Base-by-base conservation (phyloP, 2,797 vertebrate genomes). In the Bovichtus variegatus region DNA sequence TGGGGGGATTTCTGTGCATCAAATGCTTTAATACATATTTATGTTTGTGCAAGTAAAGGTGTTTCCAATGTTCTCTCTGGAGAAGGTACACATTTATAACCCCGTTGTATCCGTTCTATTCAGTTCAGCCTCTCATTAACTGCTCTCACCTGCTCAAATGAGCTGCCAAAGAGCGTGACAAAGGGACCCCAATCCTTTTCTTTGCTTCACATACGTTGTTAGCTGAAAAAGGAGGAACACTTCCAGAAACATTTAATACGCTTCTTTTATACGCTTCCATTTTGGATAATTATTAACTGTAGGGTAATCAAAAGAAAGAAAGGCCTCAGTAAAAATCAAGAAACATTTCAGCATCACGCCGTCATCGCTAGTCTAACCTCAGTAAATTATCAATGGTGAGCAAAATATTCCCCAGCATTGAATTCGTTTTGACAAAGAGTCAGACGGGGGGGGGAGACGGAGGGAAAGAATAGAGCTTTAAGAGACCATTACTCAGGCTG, bases 401-500 rank as follows among this genome's bases (percentile, higher is more conserved):
- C 51, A 63, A 64, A 78, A 72, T 61, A 59, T 82, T 73, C 47
- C 41, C 43, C 15, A 25, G 66, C 27, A 55, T 16, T 74, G 53
- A 81, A 71, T 77, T 49, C 31, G 51, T 80, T 81, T 78, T 74
- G 38, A 71, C 55, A 69, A 41, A 59, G 9, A 58, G 44, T 16
- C 34, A 60, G 31, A 67, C 21, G 8, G 31, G 6, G 31, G 31
- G 31, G 6, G 31, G 31, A n/a, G n/a, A n/a, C n/a, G 77, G 25
- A 54, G 27, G 58, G 51, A 71, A 71, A 82, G 58, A 86, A 85
- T 71, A 69, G 71, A 67, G 81, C 81, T 87, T 81, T 81, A 91
- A 89, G 69, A 91, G 87, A 74, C 85, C 82, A 92, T 93, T 90
- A 91, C 86, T 89, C 86, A 87, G 85, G 74, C 79, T 70, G 82